A percentile compares a stretch with the other conserved stretches of the same genome.
Conservation (phyloP, 2,113 vertebrate genomes). For the Phylloscopus trochilus region DNA sequence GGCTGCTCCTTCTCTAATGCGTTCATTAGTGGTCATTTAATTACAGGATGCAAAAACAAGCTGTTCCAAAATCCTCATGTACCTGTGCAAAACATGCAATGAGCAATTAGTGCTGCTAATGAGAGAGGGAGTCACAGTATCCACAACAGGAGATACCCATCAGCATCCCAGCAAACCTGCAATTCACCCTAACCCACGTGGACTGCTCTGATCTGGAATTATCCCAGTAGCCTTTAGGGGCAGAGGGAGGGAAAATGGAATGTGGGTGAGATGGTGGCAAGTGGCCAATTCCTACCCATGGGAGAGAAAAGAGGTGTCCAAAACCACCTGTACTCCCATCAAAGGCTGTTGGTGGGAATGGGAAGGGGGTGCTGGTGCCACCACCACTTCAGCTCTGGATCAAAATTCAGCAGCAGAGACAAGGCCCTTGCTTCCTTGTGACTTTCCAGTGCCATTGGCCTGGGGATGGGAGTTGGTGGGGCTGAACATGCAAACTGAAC, state of each 20-base stretch:
- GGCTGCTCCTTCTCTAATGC: background rate
- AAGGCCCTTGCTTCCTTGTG: background rate
- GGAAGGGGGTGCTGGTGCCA: background rate
- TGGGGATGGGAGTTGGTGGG: background rate
- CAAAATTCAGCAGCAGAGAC: background rate
- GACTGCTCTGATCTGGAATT: background rate
- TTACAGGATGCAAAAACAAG: background rate
- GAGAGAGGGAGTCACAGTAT: background rate
- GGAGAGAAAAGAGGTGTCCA: too few species aligned
- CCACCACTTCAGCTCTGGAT: background rate
- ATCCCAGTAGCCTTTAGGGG: background rate
- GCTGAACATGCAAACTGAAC: accelerated
- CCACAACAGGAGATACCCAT: background rate
- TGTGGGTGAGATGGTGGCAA: background rate
- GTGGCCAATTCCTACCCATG: accelerated
- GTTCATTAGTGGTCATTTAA: background rate
- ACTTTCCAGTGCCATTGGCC: background rate
- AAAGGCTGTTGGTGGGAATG: background rate
- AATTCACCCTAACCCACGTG: background rate
- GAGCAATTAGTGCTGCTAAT: background rate
- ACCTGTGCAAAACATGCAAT: background rate
- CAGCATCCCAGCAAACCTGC: background rate
- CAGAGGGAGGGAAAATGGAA: background rate
- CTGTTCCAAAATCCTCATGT: background rate
- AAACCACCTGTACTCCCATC: background rate